Evolutionary conservation across 2,888 invertebrate genomes (phyloP), one percentile per base, ranked within the genome.

Genomic region (Drosophila eohydei): DNA sequence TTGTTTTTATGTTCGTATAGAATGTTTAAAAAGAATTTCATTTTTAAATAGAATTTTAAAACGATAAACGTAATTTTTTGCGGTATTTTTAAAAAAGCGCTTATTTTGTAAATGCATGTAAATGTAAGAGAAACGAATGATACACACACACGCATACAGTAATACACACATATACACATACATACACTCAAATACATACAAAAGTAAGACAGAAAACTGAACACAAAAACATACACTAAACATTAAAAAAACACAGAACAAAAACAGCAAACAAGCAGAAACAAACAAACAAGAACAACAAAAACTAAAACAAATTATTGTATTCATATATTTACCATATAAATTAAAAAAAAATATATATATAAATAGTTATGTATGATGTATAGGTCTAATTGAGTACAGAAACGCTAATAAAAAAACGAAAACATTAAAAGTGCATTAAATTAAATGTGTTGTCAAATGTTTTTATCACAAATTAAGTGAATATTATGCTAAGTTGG

Each of bases 71-170:
- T 78, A 87, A 87, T 87, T 87, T 91, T 92, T 92, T 91, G 91
- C 92, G 91, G 91, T 91, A 92, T 92, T 92, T 92, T 92, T 86
- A 89, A 92, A 91, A 87, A 91, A 90, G 88, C 90, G 92, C 92
- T 92, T 92, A 92, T 92, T 92, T 92, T 92, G 92, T 92, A 92
- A 92, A 92, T 92, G 92, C 92, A 92, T 92, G 91, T 92, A 92
- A 91, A 91, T 92, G 89, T 92, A 92, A 91, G 88, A 83, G 80
- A 81, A 89, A 77, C 50, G 43, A 76, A 51, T 66, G 30, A 84
- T 64, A 73, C 60, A 82, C 71, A 69, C 60, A 60, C 14, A 58
- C 48, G 8, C 28, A 28, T 4, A 46, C n/a, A 48, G 7, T 7
- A 5, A 84, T 62, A 73, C 59, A 82, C 67, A 69, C 67, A 60